phyloP scores from a whole-genome alignment of 2,113 vertebrate genomes.

The human region GRCh38 chrX:96223501-96224000 shows the following conservation, averaged over 20 bases:
- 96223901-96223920: neutral
- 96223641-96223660: conserved; percentile 1
- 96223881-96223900: too few relatives aligned
- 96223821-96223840: neutral
- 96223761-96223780: neutral
- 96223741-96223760: neutral
- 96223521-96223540: neutral
- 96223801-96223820: neutral
- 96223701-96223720: neutral
- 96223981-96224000: neutral
- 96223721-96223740: neutral
- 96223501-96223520: neutral
- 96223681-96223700: neutral
- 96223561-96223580: conserved; percentile 9
- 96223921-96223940: conserved; percentile 15
- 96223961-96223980: neutral
- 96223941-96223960: neutral
- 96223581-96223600: neutral
- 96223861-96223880: neutral
- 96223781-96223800: neutral
- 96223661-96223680: neutral
- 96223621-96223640: neutral
- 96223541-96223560: neutral
- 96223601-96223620: neutral
- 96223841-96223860: neutral